phyloP scores from a whole-genome alignment of 2,888 invertebrate species.

The Standfussiana lucernea region DNA sequence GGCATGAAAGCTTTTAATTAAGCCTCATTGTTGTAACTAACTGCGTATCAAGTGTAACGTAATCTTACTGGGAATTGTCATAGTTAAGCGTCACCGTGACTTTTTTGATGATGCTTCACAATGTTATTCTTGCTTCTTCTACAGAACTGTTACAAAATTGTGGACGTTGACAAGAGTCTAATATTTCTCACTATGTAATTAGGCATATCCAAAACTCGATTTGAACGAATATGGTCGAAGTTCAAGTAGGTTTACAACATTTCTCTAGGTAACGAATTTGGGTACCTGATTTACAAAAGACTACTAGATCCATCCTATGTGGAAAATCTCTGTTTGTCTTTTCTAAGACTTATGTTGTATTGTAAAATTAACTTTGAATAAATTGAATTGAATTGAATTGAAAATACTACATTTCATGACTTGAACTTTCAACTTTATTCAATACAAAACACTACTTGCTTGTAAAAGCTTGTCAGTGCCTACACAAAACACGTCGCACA shows the following conservation, averaged over 20 bases:
- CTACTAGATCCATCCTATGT: background rate
- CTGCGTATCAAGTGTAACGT: slow-evolving; percentile 61
- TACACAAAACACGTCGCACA: slow-evolving; percentile 70
- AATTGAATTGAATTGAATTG: no score
- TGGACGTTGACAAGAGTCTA: background rate
- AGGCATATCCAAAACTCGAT: background rate
- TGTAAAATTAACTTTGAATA: no score
- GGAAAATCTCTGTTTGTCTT: no score
- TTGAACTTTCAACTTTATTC: background rate
- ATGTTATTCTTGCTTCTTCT: background rate
- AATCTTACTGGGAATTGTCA: slow-evolving; percentile 62
- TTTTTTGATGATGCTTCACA: background rate
- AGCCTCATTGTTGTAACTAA: slow-evolving; percentile 60
- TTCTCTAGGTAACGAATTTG: background rate
- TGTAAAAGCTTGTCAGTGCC: slow-evolving; percentile 42
- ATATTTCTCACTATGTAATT: background rate
- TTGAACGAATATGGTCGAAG: background rate
- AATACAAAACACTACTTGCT: slow-evolving; percentile 55
- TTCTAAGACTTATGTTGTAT: no score
- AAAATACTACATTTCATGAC: background rate
- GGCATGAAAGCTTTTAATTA: slow-evolving; percentile 67
- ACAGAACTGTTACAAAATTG: background rate
- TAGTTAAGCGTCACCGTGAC: slow-evolving; percentile 25
- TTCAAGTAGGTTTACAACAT: background rate
- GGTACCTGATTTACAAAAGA: background rate